Conservation (phyloP, 1,140 invertebrate genomes). For the Atta colombica region DNA sequence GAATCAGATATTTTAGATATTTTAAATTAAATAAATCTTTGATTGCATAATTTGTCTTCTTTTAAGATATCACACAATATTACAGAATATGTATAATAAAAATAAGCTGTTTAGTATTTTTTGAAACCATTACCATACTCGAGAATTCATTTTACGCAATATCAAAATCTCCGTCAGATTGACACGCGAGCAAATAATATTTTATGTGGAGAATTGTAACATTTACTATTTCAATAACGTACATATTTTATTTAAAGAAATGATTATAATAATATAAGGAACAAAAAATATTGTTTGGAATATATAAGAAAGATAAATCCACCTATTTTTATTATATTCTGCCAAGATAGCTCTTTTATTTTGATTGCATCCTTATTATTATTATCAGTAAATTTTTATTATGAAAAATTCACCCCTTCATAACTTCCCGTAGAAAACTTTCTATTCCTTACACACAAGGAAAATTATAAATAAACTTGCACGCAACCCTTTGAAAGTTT, state of each 20-base stretch:
- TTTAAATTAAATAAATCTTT: no score
- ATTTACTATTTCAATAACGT: not conserved
- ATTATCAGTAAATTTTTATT: not conserved
- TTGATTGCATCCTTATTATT: not conserved
- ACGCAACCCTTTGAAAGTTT: conserved; percentile 16
- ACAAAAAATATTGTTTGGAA: not conserved
- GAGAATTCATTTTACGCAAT: no score
- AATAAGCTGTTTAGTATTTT: no score
- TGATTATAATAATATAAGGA: not conserved
- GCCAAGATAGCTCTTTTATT: not conserved
- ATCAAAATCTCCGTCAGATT: not conserved
- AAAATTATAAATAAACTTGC: conserved; percentile 11
- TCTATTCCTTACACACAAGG: not conserved
- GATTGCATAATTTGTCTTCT: no score
- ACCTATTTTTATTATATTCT: not conserved
- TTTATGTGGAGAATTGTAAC: not conserved
- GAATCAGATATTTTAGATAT: no score
- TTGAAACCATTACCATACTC: no score
- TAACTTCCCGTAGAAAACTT: not conserved
- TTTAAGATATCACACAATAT: no score
- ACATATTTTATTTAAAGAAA: not conserved
- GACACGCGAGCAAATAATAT: not conserved
- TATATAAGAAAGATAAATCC: not conserved
- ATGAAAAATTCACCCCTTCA: not conserved
- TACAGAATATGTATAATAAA: no score